Base-by-base conservation (phyloP, 2,797 vertebrate species). In the Eutrigla gurnardus region DNA sequence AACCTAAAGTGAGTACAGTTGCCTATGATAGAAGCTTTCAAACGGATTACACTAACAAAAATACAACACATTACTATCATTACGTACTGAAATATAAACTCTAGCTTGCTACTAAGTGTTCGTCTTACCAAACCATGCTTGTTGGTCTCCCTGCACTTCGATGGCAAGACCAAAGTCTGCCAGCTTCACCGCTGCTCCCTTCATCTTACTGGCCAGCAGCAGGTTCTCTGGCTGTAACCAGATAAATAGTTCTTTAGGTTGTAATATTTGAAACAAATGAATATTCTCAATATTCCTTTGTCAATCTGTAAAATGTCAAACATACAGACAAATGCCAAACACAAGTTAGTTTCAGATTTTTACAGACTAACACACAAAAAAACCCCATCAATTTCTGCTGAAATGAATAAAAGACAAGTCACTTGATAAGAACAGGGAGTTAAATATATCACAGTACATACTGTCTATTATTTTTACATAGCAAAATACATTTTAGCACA, bases 81-180 rank as follows among this genome's bases (percentile, higher is more conserved):
- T 52, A 58, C 60, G 6, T 39, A 59, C 18, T 46, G 4, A 64
- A 63, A 39, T 5, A 36, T 13, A 60, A 71, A 35, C 25, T 50
- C n/a, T 3, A 32, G 45, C 45, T 46, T 4, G 8, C 6, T 35
- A 50, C 32, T 14, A 35, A 45, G 39, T 14, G 5, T 53, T 17
- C 8, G 63, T 81, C 97, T 96, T 96, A 99, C 98, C 98, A 87
- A 99, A 99, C 98, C 98, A 99, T 54, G 97, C 98, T 88, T 99
- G 98, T 81, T 99, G 98, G 67, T 99, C 98, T 69, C 96, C 98
- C 91, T 99, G 98, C 25, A 99, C 98, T 93, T 99, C 98, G n/a
- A 99, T 99, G 70, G 98, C 98, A 52, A 99, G 93, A 81, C 98
- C 98, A 15, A 99, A 99, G 86, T 99, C 98, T 67, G 98, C 98